Evolutionary conservation across 1,140 invertebrate species (phyloP).

Genomic region (Eueides isabella): DNA sequence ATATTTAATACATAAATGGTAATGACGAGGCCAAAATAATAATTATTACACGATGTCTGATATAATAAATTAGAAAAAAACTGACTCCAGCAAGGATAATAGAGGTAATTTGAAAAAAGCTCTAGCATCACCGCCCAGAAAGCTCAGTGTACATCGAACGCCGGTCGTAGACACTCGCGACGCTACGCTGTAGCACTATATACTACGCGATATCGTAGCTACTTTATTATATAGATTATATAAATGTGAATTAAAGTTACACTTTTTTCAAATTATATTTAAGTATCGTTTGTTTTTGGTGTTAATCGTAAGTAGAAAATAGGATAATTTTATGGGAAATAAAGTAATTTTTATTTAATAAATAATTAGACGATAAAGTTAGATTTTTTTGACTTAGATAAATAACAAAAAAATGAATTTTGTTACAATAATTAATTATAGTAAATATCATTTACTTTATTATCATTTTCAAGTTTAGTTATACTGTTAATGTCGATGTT

Average conservation of each 20-base stretch:
- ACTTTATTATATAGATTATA: conserved; percentile 24
- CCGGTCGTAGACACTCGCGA: conserved; percentile 29
- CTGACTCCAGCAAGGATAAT: background rate
- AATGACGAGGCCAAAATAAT: background rate
- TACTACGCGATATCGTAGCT: conserved; percentile 28
- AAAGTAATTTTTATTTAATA: no score
- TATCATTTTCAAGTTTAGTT: no score
- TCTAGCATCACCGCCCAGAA: conserved; percentile 33
- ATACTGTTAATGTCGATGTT: no score
- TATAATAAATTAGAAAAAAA: conserved; percentile 6
- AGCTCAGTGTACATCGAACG: conserved; percentile 25
- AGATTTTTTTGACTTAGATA: no score
- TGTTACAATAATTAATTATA: no score
- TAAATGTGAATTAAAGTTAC: conserved; percentile 20
- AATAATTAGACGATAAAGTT: no score
- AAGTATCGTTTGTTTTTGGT: background rate
- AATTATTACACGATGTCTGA: background rate
- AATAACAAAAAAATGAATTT: no score
- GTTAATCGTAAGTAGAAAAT: conserved; percentile 21
- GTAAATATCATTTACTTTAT: no score
- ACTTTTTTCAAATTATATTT: background rate
- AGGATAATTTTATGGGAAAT: background rate
- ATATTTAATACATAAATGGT: no score
- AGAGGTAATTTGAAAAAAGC: conserved; percentile 31
- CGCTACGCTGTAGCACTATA: conserved; percentile 24